Evolutionary conservation across 23 tunicate genomes (phyloP).

Genomic region (Ascidia mentula): DNA sequence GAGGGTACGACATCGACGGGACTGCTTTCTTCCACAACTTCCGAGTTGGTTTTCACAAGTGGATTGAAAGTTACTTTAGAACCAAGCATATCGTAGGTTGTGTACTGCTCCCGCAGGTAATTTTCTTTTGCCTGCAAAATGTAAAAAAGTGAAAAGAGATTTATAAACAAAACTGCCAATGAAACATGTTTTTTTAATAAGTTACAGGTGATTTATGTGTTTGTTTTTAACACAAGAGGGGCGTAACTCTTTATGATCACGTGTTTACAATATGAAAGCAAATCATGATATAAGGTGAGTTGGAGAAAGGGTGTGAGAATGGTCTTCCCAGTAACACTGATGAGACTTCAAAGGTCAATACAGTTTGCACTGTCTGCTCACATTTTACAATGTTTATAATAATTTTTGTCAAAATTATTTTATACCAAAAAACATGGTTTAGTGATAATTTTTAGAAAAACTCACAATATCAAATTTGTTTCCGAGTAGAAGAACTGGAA

Average conservation of each 20-base stretch:
- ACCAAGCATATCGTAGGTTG: conserved; percentile 1
- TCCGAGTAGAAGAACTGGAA: conserved; percentile 75
- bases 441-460: background rate
- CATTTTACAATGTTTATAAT: background rate
- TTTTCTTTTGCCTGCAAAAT: conserved; percentile 15
- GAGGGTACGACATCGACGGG: background rate
- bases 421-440: background rate
- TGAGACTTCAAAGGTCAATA: no score
- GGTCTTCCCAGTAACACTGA: no score
- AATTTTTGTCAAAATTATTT: background rate
- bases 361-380: background rate
- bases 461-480: conserved; percentile 86
- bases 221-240: no score
- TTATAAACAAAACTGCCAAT: background rate
- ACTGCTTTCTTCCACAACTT: background rate
- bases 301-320: no score
- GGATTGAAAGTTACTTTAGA: conserved; percentile 27
- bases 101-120: background rate
- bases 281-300: no score
- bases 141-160: no score
- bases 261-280: no score
- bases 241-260: no score
- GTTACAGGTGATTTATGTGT: no score
- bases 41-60: background rate
- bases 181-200: background rate